These are phyloP conservation scores for Ailuropoda melanoleuca DNA, from an alignment of 2,113 vertebrate genomes.

Conservation along the genomic window DNA sequence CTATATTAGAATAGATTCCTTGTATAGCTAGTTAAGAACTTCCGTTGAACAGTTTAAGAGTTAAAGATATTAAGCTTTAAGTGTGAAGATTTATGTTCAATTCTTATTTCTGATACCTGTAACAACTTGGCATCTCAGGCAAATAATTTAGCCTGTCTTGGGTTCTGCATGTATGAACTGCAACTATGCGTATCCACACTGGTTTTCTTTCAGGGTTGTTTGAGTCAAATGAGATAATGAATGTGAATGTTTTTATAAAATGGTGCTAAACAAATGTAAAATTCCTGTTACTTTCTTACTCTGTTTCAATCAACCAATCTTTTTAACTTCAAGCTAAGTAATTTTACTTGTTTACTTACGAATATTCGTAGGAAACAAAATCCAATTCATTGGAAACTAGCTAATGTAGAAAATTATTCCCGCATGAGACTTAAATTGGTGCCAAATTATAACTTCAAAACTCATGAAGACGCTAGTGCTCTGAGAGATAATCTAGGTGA, in stretches of 20 bases:
- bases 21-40: neutral
- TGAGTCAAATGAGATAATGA: neutral
- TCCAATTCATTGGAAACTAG: constrained; percentile 92
- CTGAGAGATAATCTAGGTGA: constrained; percentile 97
- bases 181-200: neutral
- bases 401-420: constrained; percentile 96
- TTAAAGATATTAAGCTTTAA: neutral
- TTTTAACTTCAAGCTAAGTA: constrained; percentile 40
- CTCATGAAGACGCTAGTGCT: constrained; percentile 94
- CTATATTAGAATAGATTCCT: neutral
- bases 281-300: neutral
- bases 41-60: neutral
- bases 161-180: neutral
- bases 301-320: neutral
- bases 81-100: constrained; percentile 4
- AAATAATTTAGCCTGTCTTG: constrained; percentile 22
- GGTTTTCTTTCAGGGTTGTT: neutral
- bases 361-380: constrained; percentile 86
- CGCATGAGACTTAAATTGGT: constrained; percentile 97
- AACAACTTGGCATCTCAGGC: neutral
- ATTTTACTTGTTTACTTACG: constrained; percentile 56
- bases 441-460: constrained; percentile 93
- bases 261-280: constrained; percentile 15
- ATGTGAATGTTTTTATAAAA: constrained; percentile 30
- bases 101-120: neutral